Evolutionary conservation across 2,113 vertebrate genomes (phyloP), one percentile per base, ranked within the genome.

Genomic region (Agapornis roseicollis): DNA sequence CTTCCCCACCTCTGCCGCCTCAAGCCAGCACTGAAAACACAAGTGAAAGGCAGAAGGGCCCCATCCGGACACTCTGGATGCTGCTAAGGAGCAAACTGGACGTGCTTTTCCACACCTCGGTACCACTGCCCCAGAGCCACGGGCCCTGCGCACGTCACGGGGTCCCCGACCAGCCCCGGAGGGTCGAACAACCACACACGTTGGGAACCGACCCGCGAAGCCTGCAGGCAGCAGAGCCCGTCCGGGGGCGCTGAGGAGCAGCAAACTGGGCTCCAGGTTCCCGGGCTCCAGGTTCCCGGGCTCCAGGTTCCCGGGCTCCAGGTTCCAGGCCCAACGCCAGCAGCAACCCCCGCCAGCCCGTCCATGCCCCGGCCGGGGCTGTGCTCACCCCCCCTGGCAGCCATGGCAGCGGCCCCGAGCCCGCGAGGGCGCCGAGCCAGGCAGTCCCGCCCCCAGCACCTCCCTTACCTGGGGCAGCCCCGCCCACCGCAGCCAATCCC

Each of bases 201-300:
- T n/a, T n/a, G n/a, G 3, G 50, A 52, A 24, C 25, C 9, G 4
- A 44, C 14, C 15, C 4, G 0, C 0, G 11, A 33, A 9, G 24
- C 15, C 19, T 41, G 15, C 60, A 22, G 44, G 27, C 14, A 7
- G 17, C 53, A 41, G 49, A 31, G 28, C 18, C 52, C 58, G 3
- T 3, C 29, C 15, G 35, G 6, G 27, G 16, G 19, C 53, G 50
- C 74, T 28, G 44, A 44, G 65, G 17, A 27, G 49, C 23, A 13
- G 20, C 33, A 58, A 58, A 23, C 22, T 4, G 55, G 33, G 14
- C 33, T 33, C n/a, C 13, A 13, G 20, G 33, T n/a, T n/a, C 33
- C 55, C 23, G 55, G 13, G 20, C 55, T 56, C 8, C 31, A 56
- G 12, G 19, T n/a, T 33, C 55, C 53, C 22, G 23, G 47, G 23